These are phyloP conservation scores for Bombylius major DNA, from an alignment of 2,888 invertebrate species.

Conservation along the genomic window DNA sequence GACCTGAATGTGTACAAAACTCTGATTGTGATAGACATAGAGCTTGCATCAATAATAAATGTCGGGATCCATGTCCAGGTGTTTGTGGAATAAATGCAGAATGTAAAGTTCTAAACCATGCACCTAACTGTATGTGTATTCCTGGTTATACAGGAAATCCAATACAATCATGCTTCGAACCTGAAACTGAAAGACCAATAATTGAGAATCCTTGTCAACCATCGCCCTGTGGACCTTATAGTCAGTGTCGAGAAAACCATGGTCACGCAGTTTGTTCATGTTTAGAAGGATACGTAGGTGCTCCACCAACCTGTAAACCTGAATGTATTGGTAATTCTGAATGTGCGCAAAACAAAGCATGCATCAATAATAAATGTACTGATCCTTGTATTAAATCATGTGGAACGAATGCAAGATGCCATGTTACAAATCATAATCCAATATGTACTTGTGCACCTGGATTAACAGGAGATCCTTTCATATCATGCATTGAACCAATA, in stretches of 20 bases:
- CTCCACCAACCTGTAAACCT: slow-evolving; percentile 51
- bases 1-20: slow-evolving; percentile 71
- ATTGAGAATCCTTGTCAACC: slow-evolving; percentile 43
- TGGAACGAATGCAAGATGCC: slow-evolving; percentile 50
- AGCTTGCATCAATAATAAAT: slow-evolving; percentile 67
- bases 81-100: slow-evolving; percentile 66
- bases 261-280: slow-evolving; percentile 52
- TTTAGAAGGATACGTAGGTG: slow-evolving; percentile 46
- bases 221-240: slow-evolving; percentile 55
- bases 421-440: slow-evolving; percentile 54
- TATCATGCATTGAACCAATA: slow-evolving; percentile 39
- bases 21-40: slow-evolving; percentile 57
- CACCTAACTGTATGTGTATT: slow-evolving; percentile 62
- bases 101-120: slow-evolving; percentile 62
- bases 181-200: slow-evolving; percentile 26
- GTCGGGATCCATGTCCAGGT: slow-evolving; percentile 64
- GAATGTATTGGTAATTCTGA: slow-evolving; percentile 55
- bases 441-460: slow-evolving; percentile 52
- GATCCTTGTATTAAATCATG: slow-evolving; percentile 57
- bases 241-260: slow-evolving; percentile 48
- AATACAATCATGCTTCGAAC: slow-evolving; percentile 45
- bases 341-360: slow-evolving; percentile 50
- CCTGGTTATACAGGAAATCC: slow-evolving; percentile 61
- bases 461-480: slow-evolving; percentile 52
- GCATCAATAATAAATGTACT: slow-evolving; percentile 48